Base-by-base conservation (phyloP, 2,888 invertebrate species). In the Tinea pellionella region DNA sequence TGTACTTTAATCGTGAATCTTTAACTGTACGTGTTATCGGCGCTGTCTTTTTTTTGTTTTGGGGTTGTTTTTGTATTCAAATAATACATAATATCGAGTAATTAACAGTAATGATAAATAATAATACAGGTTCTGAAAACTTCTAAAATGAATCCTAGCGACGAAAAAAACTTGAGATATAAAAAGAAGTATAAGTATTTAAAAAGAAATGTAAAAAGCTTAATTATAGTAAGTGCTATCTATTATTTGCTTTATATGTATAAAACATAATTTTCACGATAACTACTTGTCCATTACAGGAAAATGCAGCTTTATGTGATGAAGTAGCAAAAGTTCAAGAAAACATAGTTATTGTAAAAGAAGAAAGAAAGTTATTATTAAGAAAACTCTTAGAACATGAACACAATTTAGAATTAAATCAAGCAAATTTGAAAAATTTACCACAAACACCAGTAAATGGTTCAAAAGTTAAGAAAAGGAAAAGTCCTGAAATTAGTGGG, bases 291-390 rank as follows among this genome's bases (percentile, higher is more conserved):
- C 0, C 16, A 4, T 61, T 60, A 1, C 68, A 94, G 94, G 94
- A 94, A 86, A 95, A 94, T 84, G 92, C 94, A 60, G 93, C 94
- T 4, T 76, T 96, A 1, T 96, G 96, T 77, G 97, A 97, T 85
- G 95, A 96, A 88, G 93, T 96, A 13, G 92, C 94, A 0, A 91
- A 92, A 75, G 91, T 94, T 63, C 96, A 97, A 79, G 93, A 95
- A 68, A 94, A 94, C 74, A 91, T 95, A 58, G 78, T 92, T 24
- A 89, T 93, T 60, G 92, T 93, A 0, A 94, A 94, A 71, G 95
- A 96, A 72, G 96, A 97, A 76, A 89, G 96, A 63, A 90, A 94
- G 65, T 95, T 92, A 77, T 80, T 97, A 51, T 82, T 96, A 29
- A 90, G 92, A 64, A 95, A 95, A 74, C 78, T 96, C 16, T 89